Percentiles rank a stretch among this genome's conserved stretches.
phyloP scores from a whole-genome alignment of 2,113 vertebrate species.

The Tursiops truncatus region DNA sequence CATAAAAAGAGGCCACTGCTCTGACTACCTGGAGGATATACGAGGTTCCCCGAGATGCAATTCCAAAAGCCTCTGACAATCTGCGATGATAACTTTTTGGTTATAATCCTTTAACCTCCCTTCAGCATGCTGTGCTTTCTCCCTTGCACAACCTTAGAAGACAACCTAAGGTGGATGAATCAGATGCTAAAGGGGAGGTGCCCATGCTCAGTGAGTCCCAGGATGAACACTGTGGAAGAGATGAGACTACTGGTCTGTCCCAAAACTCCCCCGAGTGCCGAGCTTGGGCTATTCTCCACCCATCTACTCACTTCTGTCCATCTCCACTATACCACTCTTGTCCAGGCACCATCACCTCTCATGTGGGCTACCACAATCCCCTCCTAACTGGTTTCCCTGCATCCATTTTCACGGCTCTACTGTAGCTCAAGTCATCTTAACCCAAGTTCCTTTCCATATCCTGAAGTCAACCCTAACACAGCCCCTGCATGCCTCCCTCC shows the following conservation, averaged over 20 bases:
- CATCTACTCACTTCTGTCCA: no score
- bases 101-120: background rate
- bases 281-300: background rate
- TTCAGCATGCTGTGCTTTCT: background rate
- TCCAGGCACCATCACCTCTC: background rate
- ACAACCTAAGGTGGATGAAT: background rate
- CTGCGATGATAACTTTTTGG: background rate
- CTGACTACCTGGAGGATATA: background rate
- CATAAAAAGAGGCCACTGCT: background rate
- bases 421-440: background rate
- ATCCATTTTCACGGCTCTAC: no score
- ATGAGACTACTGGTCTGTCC: background rate
- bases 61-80: background rate
- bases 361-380: background rate
- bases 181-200: background rate
- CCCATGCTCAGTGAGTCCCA: background rate
- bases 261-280: background rate
- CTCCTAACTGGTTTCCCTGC: background rate
- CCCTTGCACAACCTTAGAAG: background rate
- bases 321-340: no score
- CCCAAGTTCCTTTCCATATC: background rate
- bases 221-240: background rate
- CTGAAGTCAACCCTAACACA: fast-evolving
- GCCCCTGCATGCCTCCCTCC: background rate
- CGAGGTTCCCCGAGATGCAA: background rate